Conservation (phyloP, 2,888 invertebrate genomes). For the Herminia tarsipennalis region DNA sequence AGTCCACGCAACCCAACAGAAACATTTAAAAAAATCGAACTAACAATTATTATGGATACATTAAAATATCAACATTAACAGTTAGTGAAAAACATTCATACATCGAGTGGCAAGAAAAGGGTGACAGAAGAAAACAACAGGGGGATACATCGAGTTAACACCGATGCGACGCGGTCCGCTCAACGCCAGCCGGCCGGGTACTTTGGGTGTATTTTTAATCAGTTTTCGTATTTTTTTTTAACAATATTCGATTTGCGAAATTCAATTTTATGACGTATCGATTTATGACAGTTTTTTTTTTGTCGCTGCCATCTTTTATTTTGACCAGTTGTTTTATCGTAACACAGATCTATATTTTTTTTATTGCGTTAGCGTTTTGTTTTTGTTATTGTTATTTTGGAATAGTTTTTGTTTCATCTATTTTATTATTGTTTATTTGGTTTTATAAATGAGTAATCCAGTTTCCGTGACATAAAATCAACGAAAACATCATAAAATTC, state of each 20-base stretch:
- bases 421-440: conserved; percentile 8
- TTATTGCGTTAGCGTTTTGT: background rate
- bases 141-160: conserved; percentile 81
- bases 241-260: conserved; percentile 6
- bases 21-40: conserved; percentile 45
- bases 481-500: conserved; percentile 36
- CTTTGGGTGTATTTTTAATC: conserved; percentile 64
- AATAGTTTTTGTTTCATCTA: background rate
- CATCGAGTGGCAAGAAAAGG: conserved; percentile 83
- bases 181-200: conserved; percentile 79
- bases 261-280: conserved; percentile 10
- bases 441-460: conserved; percentile 10
- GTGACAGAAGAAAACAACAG: conserved; percentile 76
- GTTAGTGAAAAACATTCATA: conserved; percentile 85
- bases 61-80: conserved; percentile 83
- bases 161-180: conserved; percentile 79
- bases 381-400: background rate
- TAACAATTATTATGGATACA: conserved; percentile 58
- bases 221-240: conserved; percentile 7
- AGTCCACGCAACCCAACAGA: conserved; percentile 44
- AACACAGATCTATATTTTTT: no score
- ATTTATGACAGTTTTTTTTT: conserved; percentile 6
- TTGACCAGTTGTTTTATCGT: background rate
- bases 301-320: background rate
- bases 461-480: conserved; percentile 30